Evolutionary conservation across 2,797 vertebrate genomes (phyloP).

Genomic region (Lycodopsis pacificus): DNA sequence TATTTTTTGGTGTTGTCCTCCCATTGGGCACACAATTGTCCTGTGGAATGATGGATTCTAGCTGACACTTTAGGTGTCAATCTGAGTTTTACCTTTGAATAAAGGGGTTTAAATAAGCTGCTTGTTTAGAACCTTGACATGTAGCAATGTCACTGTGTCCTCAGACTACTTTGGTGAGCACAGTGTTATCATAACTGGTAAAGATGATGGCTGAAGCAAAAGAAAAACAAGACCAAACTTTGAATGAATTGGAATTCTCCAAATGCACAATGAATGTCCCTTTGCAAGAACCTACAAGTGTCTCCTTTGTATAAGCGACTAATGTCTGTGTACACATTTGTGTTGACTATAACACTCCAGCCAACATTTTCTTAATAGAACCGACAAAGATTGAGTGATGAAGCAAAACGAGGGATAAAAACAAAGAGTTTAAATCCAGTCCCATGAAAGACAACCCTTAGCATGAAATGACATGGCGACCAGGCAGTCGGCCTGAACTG

Average conservation of each 20-base stretch:
- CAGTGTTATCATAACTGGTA: neutral
- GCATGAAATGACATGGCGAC: conserved; percentile 34
- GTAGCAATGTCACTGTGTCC: neutral
- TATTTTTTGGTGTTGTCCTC: neutral
- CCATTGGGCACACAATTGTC: neutral
- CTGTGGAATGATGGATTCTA: neutral
- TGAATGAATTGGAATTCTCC: neutral
- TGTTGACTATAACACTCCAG: neutral
- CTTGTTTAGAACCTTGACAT: neutral
- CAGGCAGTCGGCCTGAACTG: conserved; percentile 73
- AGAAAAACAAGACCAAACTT: neutral
- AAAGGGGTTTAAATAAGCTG: neutral
- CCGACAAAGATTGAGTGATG: neutral
- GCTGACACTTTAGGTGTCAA: neutral
- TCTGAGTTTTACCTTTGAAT: neutral
- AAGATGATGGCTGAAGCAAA: neutral
- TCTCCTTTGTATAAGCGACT: conserved; percentile 4
- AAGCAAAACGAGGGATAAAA: neutral
- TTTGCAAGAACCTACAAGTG: neutral
- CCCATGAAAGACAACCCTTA: conserved; percentile 39
- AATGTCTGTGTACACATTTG: neutral
- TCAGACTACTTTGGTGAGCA: neutral
- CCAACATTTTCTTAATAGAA: conserved; percentile 7
- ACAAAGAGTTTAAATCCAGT: conserved; percentile 18
- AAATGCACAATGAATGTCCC: conserved; percentile 12